A percentile compares a stretch with the other conserved stretches of the same genome.
Conservation (phyloP, 2,113 vertebrate genomes). For the Coreoperca whiteheadi region DNA sequence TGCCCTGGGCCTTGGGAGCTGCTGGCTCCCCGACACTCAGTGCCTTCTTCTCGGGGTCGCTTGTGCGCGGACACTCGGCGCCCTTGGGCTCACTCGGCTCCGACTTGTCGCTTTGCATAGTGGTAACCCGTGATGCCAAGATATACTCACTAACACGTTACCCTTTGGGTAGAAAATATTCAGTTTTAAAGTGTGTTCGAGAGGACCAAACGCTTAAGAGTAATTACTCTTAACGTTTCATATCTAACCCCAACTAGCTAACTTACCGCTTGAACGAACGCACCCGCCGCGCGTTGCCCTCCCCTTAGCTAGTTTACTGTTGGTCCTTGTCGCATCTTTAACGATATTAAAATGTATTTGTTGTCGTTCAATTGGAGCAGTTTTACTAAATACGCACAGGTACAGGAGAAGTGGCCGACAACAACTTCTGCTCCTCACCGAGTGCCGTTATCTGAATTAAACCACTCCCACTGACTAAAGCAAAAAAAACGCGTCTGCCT, state of each 20-base stretch:
- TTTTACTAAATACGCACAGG: not conserved
- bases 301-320: not conserved
- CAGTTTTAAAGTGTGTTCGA: not conserved
- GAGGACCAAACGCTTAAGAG: not conserved
- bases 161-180: too few relatives aligned
- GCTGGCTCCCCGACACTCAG: slow-evolving; percentile 3
- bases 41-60: slow-evolving; percentile 30
- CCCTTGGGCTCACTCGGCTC: slow-evolving; percentile 50
- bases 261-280: not conserved
- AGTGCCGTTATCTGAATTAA: slow-evolving; percentile 69
- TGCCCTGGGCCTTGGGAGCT: slow-evolving; percentile 57
- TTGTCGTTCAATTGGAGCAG: not conserved
- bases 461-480: slow-evolving; percentile 68
- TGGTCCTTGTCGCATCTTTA: not conserved
- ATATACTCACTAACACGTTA: not conserved
- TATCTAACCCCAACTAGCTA: not conserved
- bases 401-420: not conserved
- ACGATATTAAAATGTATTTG: not conserved
- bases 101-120: slow-evolving; percentile 68
- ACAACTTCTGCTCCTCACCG: slow-evolving; percentile 7
- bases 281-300: not conserved
- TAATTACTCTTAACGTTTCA: slow-evolving; percentile 21
- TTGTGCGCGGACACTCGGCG: slow-evolving; percentile 30
- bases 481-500: slow-evolving; percentile 39
- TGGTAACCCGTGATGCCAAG: not conserved